Conservation (phyloP, 2,797 vertebrate species). For the Coregonus ussuriensis region DNA sequence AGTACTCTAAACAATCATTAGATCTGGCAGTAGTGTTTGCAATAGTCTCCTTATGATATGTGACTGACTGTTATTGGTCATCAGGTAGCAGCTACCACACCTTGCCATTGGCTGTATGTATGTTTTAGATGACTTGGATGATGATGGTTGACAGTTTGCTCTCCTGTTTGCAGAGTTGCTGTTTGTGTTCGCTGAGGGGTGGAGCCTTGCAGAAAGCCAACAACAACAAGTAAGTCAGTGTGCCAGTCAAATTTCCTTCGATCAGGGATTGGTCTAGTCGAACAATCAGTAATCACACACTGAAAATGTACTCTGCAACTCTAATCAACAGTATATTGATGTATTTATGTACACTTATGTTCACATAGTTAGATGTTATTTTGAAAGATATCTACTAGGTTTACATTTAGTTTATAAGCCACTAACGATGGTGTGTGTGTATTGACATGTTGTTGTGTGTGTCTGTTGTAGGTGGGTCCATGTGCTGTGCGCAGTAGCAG, state of each 20-base stretch:
- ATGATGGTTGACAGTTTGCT: background rate
- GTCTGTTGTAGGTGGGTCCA: conserved; percentile 89
- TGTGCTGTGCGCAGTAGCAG: conserved; percentile 94
- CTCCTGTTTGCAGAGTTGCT: conserved; percentile 83
- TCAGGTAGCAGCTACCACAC: background rate
- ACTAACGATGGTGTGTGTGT: background rate
- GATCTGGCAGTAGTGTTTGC: background rate
- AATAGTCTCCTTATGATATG: too few species aligned
- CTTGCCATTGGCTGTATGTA: background rate
- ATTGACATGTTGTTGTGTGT: background rate
- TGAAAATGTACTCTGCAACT: too few species aligned
- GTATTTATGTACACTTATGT: background rate
- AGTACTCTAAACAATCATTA: background rate
- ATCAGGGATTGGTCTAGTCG: too few species aligned
- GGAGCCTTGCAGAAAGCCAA: conserved; percentile 96
- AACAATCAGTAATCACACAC: too few species aligned
- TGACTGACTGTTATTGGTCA: background rate
- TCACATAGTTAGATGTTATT: background rate
- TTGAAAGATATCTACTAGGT: background rate
- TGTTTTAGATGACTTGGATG: background rate
- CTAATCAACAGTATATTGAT: too few species aligned
- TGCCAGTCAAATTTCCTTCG: background rate
- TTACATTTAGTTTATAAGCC: background rate
- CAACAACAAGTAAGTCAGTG: conserved; percentile 87
- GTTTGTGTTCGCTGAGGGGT: conserved; percentile 92